Conservation (phyloP, 2,113 vertebrate genomes). For the Myxocyprinus asiaticus region DNA sequence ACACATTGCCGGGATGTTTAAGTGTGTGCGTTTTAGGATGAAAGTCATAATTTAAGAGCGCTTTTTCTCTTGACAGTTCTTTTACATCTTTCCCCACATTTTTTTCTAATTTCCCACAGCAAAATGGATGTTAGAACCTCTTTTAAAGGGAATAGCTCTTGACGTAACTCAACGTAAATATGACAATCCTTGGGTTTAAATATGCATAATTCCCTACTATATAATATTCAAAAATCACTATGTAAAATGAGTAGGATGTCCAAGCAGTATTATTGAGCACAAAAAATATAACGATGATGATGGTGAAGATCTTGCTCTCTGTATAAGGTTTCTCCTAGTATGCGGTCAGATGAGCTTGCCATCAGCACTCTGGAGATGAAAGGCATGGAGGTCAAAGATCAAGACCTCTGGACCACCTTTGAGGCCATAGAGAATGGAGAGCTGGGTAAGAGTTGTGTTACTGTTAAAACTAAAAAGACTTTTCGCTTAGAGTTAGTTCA, state of each 20-base stretch:
- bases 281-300: too few relatives aligned
- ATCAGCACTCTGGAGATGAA: slow-evolving; percentile 82
- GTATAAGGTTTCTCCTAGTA: slow-evolving; percentile 86
- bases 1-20: too few relatives aligned
- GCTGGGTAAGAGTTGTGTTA: slow-evolving; percentile 78
- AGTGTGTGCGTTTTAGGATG: slow-evolving; percentile 16
- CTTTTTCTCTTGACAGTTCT: slow-evolving; percentile 11
- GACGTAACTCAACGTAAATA: not conserved
- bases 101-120: slow-evolving; percentile 5
- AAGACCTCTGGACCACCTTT: slow-evolving; percentile 86
- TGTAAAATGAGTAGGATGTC: too few relatives aligned
- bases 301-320: not conserved
- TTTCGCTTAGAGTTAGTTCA: too few relatives aligned
- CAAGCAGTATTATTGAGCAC: too few relatives aligned
- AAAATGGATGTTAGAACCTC: not conserved
- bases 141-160: not conserved
- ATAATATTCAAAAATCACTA: too few relatives aligned
- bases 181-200: not conserved
- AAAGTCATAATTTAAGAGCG: not conserved
- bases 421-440: slow-evolving; percentile 97
- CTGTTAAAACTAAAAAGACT: not conserved
- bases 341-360: slow-evolving; percentile 84
- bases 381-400: slow-evolving; percentile 72
- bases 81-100: not conserved
- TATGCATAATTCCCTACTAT: too few relatives aligned